Evolutionary conservation across 2,113 vertebrate genomes (phyloP).

Genomic region (Noctilio leporinus): DNA sequence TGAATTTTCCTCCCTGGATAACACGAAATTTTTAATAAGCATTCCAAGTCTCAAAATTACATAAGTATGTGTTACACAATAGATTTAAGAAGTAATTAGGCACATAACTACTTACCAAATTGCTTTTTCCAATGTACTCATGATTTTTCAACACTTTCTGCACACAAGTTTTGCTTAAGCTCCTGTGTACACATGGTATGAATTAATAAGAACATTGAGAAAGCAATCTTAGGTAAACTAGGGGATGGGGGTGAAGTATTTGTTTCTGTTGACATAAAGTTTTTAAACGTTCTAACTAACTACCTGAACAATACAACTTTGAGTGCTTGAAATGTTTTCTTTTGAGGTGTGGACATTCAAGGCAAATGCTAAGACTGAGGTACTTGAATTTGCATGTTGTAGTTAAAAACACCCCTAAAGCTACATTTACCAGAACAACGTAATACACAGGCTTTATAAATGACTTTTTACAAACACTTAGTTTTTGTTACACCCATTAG

Average conservation of each 20-base stretch:
- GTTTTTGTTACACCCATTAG: slow-evolving; percentile 72
- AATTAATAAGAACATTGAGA: neutral
- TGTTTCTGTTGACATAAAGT: slow-evolving; percentile 3
- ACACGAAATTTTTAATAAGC: neutral
- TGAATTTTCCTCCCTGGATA: neutral
- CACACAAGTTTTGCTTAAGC: neutral
- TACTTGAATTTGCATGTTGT: neutral
- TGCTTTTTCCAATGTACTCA: neutral
- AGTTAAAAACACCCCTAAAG: slow-evolving; percentile 22
- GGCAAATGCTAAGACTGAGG: neutral
- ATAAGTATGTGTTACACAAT: neutral
- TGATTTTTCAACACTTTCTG: neutral
- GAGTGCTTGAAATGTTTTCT: slow-evolving; percentile 41
- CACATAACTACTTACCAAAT: neutral
- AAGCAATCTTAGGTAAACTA: neutral
- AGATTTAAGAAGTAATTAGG: neutral
- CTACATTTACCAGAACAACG: slow-evolving; percentile 7
- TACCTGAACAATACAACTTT: neutral
- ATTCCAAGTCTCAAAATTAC: neutral
- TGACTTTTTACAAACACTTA: slow-evolving; percentile 52
- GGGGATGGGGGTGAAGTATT: neutral
- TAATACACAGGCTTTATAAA: slow-evolving; percentile 34
- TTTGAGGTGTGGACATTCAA: slow-evolving; percentile 42
- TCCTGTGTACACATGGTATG: neutral
- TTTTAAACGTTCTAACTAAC: neutral